phyloP scores from a whole-genome alignment of 2,888 invertebrate genomes.

The Calliphora vomitoria region DNA sequence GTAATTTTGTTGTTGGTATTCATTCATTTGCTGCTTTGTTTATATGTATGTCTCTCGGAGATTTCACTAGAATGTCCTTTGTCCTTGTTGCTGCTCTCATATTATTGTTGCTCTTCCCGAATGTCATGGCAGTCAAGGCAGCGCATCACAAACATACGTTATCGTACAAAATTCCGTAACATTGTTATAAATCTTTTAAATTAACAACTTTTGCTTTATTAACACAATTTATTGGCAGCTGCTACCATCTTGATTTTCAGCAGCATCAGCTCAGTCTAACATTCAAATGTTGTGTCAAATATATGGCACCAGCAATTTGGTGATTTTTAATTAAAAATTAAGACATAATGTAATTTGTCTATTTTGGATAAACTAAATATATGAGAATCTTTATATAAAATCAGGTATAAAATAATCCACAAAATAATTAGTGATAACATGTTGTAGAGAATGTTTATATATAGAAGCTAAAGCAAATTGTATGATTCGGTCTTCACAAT shows the following conservation, averaged over 20 bases:
- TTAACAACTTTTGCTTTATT: slow-evolving; percentile 83
- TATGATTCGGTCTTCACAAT: no score
- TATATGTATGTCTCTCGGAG: background rate
- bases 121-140: slow-evolving; percentile 47
- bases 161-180: slow-evolving; percentile 32
- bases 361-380: no score
- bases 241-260: slow-evolving; percentile 69
- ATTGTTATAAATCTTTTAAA: slow-evolving; percentile 82
- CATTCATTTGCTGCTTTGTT: background rate
- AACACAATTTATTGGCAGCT: slow-evolving; percentile 83
- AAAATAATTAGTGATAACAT: no score
- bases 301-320: slow-evolving; percentile 25
- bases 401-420: no score
- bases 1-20: slow-evolving; percentile 36
- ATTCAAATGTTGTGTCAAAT: slow-evolving; percentile 20
- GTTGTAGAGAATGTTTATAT: no score
- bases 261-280: background rate
- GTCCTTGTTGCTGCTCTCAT: background rate
- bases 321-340: no score
- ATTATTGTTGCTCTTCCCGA: slow-evolving; percentile 24
- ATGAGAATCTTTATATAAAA: no score
- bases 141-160: slow-evolving; percentile 56
- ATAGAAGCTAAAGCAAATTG: no score
- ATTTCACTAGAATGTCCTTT: background rate
- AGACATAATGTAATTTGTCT: no score